Percentiles rank a stretch among this genome's conserved stretches.
These are phyloP conservation scores for Propithecus coquereli DNA, from an alignment of 2,113 vertebrate species.

Conservation along the genomic window DNA sequence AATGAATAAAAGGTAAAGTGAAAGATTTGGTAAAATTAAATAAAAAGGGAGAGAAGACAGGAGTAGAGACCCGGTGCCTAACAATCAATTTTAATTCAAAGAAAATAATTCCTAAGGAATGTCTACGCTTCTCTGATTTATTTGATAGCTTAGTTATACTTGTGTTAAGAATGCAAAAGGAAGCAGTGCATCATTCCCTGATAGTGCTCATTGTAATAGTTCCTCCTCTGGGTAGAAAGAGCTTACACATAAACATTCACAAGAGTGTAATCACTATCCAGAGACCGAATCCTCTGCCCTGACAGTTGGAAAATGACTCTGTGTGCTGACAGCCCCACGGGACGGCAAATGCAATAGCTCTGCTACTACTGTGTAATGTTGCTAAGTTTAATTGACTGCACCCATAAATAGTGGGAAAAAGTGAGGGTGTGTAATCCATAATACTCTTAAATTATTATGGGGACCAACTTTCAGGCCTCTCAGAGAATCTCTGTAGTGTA, in stretches of 20 bases:
- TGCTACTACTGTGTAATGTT: not conserved
- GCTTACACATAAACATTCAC: conserved; percentile 31
- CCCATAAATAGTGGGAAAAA: not conserved
- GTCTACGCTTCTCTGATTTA: not conserved
- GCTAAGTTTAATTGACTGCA: conserved; percentile 42
- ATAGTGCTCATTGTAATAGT: not conserved
- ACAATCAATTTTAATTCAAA: conserved; percentile 3
- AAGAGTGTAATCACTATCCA: conserved; percentile 41
- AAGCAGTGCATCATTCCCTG: not conserved
- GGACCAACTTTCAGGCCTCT: not conserved
- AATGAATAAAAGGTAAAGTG: not conserved
- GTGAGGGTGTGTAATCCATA: not conserved
- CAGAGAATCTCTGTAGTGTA: not conserved
- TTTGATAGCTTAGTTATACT: conserved; percentile 17
- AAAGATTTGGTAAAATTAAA: not conserved
- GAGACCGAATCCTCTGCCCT: conserved; percentile 36
- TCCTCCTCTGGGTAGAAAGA: not conserved
- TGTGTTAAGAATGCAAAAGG: not conserved
- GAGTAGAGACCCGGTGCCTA: not conserved
- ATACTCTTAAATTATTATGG: not conserved
- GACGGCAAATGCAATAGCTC: not conserved
- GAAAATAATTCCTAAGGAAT: conserved; percentile 10
- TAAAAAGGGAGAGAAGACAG: not conserved
- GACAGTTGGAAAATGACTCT: conserved; percentile 60
- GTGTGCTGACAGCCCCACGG: not conserved